Base-by-base conservation (phyloP, 1,140 invertebrate genomes). In the Trichonephila clavipes region DNA sequence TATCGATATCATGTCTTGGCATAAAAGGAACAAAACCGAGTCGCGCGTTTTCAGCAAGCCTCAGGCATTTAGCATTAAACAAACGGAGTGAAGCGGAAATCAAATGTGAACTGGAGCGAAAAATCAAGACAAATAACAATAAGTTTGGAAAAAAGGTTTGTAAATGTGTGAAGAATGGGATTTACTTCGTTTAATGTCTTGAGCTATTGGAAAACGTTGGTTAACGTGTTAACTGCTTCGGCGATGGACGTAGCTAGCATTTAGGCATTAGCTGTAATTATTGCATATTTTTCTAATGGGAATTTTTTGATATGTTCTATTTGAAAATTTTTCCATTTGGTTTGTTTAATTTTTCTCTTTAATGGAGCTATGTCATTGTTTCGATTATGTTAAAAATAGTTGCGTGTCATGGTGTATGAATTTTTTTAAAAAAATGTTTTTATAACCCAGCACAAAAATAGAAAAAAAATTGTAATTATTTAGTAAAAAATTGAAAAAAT, bases 81-180 rank as follows among this genome's bases (percentile, higher is more conserved):
- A 58, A 69, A 59, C 16, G 2, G n/a, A 77, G 64, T 64, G 24
- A 83, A 66, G 90, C 90, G 90, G 90, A 92, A 92, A 92, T 92
- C 51, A 85, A 64, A 66, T 18, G 90, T 40, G 87, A 66, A 92
- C 87, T 92, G 91, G 91, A 92, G 91, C 91, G 91, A 34, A 69
- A 24, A 34, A 19, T 59, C 66, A 40, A 64, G 18, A 85, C 83
- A 85, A 85, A 85, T 28, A 85, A 28, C 18, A 85, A 85, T 59
- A 44, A 51, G 58, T 85, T 85, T 61, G 58, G 72, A 14, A 77
- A 34, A 77, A 77, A 77, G 28, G 28, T 77, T 77, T 77, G 18
- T 16, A 77, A 64, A 77, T 77, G 21, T 7, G 10, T 69, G 72
- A 77, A 77, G 28, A 77, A 77, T 18, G 28, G 34, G 72, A 77